Conservation (phyloP, 2,797 vertebrate genomes). For the Etheostoma perlongum region DNA sequence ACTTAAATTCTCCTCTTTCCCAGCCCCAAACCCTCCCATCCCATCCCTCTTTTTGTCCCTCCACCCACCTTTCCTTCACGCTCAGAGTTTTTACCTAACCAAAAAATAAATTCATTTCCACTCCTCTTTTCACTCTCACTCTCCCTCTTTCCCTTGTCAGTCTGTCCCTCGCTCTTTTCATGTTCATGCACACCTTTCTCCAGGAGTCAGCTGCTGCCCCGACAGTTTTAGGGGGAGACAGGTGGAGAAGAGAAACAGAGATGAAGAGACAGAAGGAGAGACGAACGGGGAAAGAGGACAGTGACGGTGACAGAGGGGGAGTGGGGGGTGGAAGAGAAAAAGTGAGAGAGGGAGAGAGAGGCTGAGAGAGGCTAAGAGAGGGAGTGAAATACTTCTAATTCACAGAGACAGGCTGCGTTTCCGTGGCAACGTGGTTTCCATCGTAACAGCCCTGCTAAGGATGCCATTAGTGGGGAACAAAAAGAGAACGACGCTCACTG, state of each 20-base stretch:
- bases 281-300: constrained; percentile 32
- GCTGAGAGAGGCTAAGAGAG: constrained; percentile 61
- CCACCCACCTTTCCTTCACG: constrained; percentile 34
- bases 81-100: constrained; percentile 47
- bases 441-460: constrained; percentile 85
- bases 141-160: constrained; percentile 34
- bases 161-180: constrained; percentile 52
- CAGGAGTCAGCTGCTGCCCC: constrained; percentile 69
- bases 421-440: constrained; percentile 92
- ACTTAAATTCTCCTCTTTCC: constrained; percentile 26
- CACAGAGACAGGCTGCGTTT: constrained; percentile 91
- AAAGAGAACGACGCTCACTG: constrained; percentile 77
- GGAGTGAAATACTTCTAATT: constrained; percentile 90
- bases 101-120: constrained; percentile 36
- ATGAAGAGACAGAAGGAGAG: constrained; percentile 49
- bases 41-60: constrained; percentile 27
- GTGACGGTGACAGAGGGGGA: background rate
- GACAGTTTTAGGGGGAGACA: constrained; percentile 66
- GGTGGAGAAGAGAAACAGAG: constrained; percentile 51
- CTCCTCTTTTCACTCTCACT: constrained; percentile 38
- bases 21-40: constrained; percentile 14
- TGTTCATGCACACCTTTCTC: constrained; percentile 53
- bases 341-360: constrained; percentile 54
- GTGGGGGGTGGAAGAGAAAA: background rate
- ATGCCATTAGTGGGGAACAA: constrained; percentile 84